Conservation (phyloP, 2,797 vertebrate genomes). For the Enteromius viviparus region DNA sequence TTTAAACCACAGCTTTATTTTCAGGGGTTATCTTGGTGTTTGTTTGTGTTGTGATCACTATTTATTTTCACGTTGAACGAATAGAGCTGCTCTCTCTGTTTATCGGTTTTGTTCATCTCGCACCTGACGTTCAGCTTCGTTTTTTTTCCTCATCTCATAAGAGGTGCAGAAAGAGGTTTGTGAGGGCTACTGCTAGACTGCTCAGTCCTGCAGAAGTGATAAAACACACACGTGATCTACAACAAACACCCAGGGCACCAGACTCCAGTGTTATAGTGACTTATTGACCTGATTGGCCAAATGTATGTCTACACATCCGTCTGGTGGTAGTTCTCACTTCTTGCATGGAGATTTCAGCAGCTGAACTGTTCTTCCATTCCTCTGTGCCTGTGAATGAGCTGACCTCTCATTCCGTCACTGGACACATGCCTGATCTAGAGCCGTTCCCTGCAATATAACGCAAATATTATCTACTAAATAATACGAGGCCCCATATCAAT, state of each 20-base stretch:
- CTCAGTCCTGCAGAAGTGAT: background rate
- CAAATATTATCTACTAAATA: background rate
- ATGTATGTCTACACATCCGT: constrained; percentile 4
- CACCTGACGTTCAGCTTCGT: constrained; percentile 28
- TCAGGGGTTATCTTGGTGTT: constrained; percentile 43
- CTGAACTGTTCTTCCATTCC: constrained; percentile 73
- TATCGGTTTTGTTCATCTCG: background rate
- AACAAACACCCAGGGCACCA: constrained; percentile 11
- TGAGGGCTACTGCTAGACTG: constrained; percentile 39
- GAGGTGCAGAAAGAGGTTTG: constrained; percentile 32
- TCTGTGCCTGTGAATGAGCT: constrained; percentile 70
- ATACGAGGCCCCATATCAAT: constrained; percentile 7
- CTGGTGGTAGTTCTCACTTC: constrained; percentile 26
- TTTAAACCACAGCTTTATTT: constrained; percentile 74
- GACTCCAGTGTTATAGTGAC: constrained; percentile 38
- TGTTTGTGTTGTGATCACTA: constrained; percentile 67
- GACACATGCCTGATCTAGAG: constrained; percentile 49
- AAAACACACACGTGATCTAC: background rate
- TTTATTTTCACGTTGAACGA: constrained; percentile 73
- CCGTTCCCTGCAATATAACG: constrained; percentile 21
- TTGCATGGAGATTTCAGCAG: constrained; percentile 42
- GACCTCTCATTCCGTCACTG: constrained; percentile 58
- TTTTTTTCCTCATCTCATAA: constrained; percentile 30
- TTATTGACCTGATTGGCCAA: constrained; percentile 13
- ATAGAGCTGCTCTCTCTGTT: constrained; percentile 31